Conservation (phyloP, 2,113 vertebrate genomes). For the Agapornis roseicollis region DNA sequence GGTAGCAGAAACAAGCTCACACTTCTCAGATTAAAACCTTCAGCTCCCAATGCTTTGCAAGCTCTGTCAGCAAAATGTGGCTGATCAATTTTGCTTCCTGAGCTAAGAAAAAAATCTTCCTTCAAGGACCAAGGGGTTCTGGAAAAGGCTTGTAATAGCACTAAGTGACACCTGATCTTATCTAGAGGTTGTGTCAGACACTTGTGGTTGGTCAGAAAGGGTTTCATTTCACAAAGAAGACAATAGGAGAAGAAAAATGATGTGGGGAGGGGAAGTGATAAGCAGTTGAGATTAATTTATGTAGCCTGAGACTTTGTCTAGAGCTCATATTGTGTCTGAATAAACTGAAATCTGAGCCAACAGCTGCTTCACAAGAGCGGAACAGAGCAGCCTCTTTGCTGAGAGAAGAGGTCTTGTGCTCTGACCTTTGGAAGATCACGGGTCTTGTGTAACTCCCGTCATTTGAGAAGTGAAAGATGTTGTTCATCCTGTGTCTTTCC, state of each 20-base stretch:
- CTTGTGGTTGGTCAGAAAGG: background rate
- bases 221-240: background rate
- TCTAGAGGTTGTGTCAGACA: background rate
- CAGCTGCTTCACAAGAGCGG: conserved; percentile 5
- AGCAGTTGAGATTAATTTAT: background rate
- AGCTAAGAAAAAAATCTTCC: background rate
- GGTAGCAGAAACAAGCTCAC: background rate
- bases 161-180: background rate
- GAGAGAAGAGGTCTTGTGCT: background rate
- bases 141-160: background rate
- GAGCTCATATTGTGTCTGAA: background rate
- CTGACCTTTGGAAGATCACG: background rate
- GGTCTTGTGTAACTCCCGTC: background rate
- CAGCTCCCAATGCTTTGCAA: background rate
- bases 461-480: background rate
- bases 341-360: conserved; percentile 28
- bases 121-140: background rate
- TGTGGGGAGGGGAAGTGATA: background rate
- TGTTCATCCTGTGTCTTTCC: background rate
- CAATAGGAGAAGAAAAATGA: background rate
- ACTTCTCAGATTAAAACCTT: background rate
- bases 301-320: background rate
- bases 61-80: background rate
- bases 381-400: conserved; percentile 7
- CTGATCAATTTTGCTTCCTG: background rate